Evolutionary conservation across 2,797 vertebrate species (phyloP).

Genomic region (Tarsius wallacei): DNA sequence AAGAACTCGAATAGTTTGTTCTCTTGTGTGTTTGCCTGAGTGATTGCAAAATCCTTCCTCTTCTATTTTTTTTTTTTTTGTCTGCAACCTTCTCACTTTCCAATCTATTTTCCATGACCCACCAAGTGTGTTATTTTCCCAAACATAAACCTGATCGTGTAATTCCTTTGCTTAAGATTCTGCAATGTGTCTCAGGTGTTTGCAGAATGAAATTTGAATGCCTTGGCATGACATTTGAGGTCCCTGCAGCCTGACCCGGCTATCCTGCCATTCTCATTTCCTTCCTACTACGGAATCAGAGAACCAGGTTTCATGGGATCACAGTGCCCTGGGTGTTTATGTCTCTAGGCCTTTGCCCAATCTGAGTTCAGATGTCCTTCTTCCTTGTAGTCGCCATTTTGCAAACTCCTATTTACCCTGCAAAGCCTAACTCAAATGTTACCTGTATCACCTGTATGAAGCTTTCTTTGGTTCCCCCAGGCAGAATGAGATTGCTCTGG

Average conservation of each 20-base stretch:
- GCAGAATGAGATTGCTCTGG: not conserved
- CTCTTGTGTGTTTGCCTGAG: not conserved
- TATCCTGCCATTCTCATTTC: not conserved
- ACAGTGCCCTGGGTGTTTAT: not conserved
- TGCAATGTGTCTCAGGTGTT: not conserved
- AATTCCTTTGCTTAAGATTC: not conserved
- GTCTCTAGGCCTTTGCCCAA: not conserved
- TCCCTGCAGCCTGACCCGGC: not conserved
- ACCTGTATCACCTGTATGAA: not conserved
- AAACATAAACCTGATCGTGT: not conserved
- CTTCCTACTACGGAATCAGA: not conserved
- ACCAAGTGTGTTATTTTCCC: not conserved
- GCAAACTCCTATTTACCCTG: not conserved
- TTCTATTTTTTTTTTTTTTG: not conserved
- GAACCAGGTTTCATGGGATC: not conserved
- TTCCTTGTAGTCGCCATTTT: not conserved
- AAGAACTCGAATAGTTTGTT: not conserved
- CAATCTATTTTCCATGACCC: constrained; percentile 56
- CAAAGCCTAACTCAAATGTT: not conserved
- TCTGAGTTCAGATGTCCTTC: not conserved
- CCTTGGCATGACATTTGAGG: not conserved
- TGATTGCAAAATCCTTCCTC: not conserved
- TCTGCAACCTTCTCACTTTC: constrained; percentile 1
- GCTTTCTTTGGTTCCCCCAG: not conserved
- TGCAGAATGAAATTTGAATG: constrained; percentile 4